Conservation (phyloP, 2,797 vertebrate species). For the Pelobates cultripes region DNA sequence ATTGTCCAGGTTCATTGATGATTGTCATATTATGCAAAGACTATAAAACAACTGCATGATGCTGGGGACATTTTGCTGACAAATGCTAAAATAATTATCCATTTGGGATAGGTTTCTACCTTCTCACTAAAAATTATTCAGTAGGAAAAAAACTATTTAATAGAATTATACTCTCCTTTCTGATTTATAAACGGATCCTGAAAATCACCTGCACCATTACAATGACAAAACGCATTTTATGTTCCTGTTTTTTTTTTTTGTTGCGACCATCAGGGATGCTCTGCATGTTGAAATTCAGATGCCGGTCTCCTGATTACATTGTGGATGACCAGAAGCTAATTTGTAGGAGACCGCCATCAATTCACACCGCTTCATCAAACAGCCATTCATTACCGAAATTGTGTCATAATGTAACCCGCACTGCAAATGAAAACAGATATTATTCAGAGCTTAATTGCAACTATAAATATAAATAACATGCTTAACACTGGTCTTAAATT, state of each 20-base stretch:
- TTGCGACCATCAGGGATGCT: conserved; percentile 35
- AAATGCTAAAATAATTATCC: conserved; percentile 74
- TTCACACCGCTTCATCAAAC: conserved; percentile 13
- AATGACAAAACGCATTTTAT: conserved; percentile 54
- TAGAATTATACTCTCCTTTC: conserved; percentile 53
- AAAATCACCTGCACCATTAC: conserved; percentile 60
- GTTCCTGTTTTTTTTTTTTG: conserved; percentile 20
- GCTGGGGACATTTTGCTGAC: conserved; percentile 74
- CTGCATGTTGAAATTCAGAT: conserved; percentile 30
- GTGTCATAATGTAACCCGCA: conserved; percentile 12
- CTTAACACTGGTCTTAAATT: conserved; percentile 48
- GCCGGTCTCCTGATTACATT: conserved; percentile 35
- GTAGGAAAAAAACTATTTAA: conserved; percentile 69
- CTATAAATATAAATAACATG: conserved; percentile 37
- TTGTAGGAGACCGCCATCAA: conserved; percentile 44
- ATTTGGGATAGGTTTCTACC: conserved; percentile 74
- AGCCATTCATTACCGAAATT: conserved; percentile 34
- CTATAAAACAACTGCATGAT: conserved; percentile 70
- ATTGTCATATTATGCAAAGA: conserved; percentile 54
- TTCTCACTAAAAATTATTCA: conserved; percentile 73
- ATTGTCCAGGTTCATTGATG: conserved; percentile 52
- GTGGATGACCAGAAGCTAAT: conserved; percentile 26
- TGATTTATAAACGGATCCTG: conserved; percentile 57
- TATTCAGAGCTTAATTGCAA: conserved; percentile 58
- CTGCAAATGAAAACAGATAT: conserved; percentile 37